A percentile compares a stretch with the other conserved stretches of the same genome.
Evolutionary conservation across 1,140 invertebrate species (phyloP).

Genomic region (Drosophila equinoxialis): DNA sequence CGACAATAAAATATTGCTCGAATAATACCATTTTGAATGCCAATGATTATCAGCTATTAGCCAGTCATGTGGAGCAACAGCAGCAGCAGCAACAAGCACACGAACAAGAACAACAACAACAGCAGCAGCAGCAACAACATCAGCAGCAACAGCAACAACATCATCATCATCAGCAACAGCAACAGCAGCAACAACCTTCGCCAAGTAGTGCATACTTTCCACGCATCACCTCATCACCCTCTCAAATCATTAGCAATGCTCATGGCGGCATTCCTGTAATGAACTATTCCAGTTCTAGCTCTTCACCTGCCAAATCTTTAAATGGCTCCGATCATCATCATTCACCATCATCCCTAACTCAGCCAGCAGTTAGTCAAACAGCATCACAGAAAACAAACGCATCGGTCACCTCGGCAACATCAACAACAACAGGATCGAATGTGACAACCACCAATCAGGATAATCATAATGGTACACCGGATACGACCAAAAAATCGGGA

Average conservation of each 20-base stretch:
- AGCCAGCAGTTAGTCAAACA: background rate
- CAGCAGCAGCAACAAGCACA: constrained; percentile 44
- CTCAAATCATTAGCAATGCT: constrained; percentile 58
- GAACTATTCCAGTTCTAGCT: constrained; percentile 66
- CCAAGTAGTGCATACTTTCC: constrained; percentile 40
- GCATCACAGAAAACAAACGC: constrained; percentile 7
- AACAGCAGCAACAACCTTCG: constrained; percentile 50
- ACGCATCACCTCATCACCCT: constrained; percentile 54
- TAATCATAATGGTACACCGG: constrained; percentile 44
- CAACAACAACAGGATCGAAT: background rate
- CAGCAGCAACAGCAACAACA: constrained; percentile 26
- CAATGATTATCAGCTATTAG: constrained; percentile 59
- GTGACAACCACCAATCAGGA: constrained; percentile 34
- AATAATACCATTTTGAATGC: constrained; percentile 73
- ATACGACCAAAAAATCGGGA: constrained; percentile 84
- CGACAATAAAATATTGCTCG: constrained; percentile 81
- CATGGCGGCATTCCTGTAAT: constrained; percentile 49
- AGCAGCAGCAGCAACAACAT: constrained; percentile 23
- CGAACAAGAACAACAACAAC: constrained; percentile 27
- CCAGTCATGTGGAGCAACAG: constrained; percentile 54
- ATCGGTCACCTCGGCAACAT: background rate
- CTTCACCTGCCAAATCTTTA: constrained; percentile 62
- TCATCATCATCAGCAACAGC: constrained; percentile 25
- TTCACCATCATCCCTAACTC: constrained; percentile 11
- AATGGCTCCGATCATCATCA: constrained; percentile 52